phyloP scores from a whole-genome alignment of 2,888 invertebrate genomes.

The Gymnosoma rotundatum region DNA sequence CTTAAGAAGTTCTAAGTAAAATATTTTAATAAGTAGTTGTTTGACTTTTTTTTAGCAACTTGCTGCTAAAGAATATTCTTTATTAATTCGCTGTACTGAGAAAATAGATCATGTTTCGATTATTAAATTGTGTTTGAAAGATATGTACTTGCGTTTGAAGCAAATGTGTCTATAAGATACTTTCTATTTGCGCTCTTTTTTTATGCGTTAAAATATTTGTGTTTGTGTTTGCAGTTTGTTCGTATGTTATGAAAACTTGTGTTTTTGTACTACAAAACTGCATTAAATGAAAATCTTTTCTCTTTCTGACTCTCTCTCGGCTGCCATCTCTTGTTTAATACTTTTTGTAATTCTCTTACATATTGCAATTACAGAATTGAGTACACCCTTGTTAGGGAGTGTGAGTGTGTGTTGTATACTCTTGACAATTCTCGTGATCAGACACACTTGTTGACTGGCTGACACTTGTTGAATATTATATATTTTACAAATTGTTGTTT shows the following conservation, averaged over 20 bases:
- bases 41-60: conserved; percentile 30
- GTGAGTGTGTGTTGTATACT: conserved; percentile 1
- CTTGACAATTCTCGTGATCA: conserved; percentile 44
- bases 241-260: neutral
- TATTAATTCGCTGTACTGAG: neutral
- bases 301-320: neutral
- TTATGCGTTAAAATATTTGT: neutral
- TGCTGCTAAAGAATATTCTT: conserved; percentile 34
- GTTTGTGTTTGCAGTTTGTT: neutral
- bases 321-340: neutral
- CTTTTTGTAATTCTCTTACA: conserved; percentile 41
- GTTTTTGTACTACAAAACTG: conserved; percentile 61
- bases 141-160: conserved; percentile 5
- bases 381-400: neutral
- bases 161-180: conserved; percentile 56
- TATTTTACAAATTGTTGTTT: conserved; percentile 30
- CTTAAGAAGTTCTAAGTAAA: neutral
- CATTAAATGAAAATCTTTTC: conserved; percentile 24
- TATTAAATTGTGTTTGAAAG: conserved; percentile 12
- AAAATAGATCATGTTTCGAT: conserved; percentile 45
- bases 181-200: conserved; percentile 52
- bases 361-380: neutral
- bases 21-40: neutral
- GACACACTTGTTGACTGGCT: conserved; percentile 60
- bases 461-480: conserved; percentile 61